A percentile compares a stretch with the other conserved stretches of the same genome.
Conservation (phyloP, 2,113 vertebrate genomes). For the Pomatorhinus ruficollis region DNA sequence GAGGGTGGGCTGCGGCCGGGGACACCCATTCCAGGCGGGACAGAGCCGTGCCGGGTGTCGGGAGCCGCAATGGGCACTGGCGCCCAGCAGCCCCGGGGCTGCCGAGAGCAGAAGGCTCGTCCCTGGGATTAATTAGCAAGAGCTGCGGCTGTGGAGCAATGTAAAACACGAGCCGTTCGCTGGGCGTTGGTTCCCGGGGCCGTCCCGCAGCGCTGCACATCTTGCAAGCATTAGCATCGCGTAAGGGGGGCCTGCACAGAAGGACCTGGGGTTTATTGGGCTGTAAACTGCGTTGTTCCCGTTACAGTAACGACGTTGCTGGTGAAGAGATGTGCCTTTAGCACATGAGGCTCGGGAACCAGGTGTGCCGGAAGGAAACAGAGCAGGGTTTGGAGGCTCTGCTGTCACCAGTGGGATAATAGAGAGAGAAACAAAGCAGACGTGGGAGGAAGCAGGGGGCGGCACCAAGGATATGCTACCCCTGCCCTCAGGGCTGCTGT, state of each 20-base stretch:
- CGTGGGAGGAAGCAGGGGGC: not conserved
- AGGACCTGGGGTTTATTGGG: conserved; percentile 49
- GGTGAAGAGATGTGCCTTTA: not conserved
- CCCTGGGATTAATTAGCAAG: conserved; percentile 42
- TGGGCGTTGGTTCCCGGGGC: not conserved
- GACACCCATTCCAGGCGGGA: rapidly evolving
- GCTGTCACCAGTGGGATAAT: not conserved
- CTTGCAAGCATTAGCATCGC: conserved; percentile 32
- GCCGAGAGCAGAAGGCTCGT: not conserved
- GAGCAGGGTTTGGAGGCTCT: not conserved
- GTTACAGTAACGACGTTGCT: not conserved
- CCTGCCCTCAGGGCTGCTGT: not conserved
- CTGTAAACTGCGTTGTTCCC: conserved; percentile 53
- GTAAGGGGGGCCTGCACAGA: conserved; percentile 33
- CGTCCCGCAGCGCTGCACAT: not conserved
- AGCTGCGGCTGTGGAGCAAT: not conserved
- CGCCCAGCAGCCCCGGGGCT: not conserved
- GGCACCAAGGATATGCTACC: not conserved
- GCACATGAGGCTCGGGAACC: not conserved
- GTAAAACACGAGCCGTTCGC: conserved; percentile 20
- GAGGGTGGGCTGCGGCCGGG: not conserved
- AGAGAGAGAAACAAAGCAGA: not conserved
- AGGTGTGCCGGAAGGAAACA: conserved; percentile 28
- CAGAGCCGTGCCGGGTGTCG: not conserved
- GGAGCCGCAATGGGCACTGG: rapidly evolving